Conservation (phyloP, 2,113 vertebrate species). For the Edolisoma coerulescens region DNA sequence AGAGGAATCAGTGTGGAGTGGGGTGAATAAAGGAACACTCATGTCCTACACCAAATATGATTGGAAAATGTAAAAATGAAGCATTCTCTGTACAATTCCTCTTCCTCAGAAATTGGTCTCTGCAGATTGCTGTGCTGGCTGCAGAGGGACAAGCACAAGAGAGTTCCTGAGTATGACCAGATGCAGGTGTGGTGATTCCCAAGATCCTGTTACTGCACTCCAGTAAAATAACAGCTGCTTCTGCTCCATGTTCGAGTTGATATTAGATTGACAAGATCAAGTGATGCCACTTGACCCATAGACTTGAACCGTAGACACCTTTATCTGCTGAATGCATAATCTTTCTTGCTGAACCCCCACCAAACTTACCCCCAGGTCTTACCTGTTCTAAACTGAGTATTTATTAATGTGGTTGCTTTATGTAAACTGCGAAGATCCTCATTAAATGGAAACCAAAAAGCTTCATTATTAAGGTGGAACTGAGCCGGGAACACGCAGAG, state of each 20-base stretch:
- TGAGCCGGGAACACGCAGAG: neutral
- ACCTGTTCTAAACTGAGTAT: constrained; percentile 15
- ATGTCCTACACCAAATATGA: neutral
- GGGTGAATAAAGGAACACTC: neutral
- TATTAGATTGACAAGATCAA: constrained; percentile 11
- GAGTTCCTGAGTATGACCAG: neutral
- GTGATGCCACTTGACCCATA: neutral
- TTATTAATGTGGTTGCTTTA: constrained; percentile 38
- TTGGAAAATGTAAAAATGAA: neutral
- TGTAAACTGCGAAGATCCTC: constrained; percentile 25
- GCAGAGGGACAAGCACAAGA: neutral
- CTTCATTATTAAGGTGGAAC: constrained; percentile 1
- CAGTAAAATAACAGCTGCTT: neutral
- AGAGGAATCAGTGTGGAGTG: neutral
- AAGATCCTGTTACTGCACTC: neutral
- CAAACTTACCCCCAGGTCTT: constrained; percentile 26
- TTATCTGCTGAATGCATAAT: neutral
- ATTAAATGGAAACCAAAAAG: constrained; percentile 9
- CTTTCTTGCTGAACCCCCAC: neutral
- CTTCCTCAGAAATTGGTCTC: accelerated
- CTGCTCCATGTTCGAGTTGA: neutral
- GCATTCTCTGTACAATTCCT: neutral
- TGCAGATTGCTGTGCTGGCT: neutral
- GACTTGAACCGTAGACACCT: neutral
- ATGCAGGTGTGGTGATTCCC: neutral